These are phyloP conservation scores for Indri indri DNA, from an alignment of 2,113 vertebrate species.

Conservation along the genomic window DNA sequence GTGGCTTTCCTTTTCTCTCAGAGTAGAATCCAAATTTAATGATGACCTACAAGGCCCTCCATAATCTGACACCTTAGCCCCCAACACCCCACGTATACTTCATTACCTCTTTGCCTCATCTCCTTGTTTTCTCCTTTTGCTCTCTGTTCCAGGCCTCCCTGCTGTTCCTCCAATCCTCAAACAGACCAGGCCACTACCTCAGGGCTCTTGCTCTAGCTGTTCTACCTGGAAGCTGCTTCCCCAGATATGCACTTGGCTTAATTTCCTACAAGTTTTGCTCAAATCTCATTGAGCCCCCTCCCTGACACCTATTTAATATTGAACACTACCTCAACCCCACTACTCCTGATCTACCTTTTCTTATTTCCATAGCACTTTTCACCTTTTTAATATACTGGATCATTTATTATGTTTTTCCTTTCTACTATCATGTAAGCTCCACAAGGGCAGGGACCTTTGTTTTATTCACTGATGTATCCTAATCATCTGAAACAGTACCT, in stretches of 20 bases:
- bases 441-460: not conserved
- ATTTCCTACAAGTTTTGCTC: too few relatives aligned
- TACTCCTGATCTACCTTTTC: not conserved
- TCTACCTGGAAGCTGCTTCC: not conserved
- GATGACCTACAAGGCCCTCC: not conserved
- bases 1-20: not conserved
- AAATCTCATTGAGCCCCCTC: not conserved
- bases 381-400: not conserved
- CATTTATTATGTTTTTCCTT: not conserved
- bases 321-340: too few relatives aligned
- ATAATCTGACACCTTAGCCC: not conserved
- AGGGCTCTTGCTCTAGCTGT: not conserved
- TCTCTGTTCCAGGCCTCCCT: not conserved
- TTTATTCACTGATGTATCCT: not conserved
- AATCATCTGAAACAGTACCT: not conserved
- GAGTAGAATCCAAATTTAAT: not conserved
- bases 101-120: too few relatives aligned
- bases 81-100: accelerated
- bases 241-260: not conserved
- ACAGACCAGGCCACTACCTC: too few relatives aligned
- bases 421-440: not conserved
- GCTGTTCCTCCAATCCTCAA: not conserved
- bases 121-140: not conserved
- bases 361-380: not conserved
- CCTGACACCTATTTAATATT: not conserved